Percentiles rank a stretch among this genome's conserved stretches.
phyloP scores from a whole-genome alignment of 2,113 vertebrate species.

The Colinus virginianus region DNA sequence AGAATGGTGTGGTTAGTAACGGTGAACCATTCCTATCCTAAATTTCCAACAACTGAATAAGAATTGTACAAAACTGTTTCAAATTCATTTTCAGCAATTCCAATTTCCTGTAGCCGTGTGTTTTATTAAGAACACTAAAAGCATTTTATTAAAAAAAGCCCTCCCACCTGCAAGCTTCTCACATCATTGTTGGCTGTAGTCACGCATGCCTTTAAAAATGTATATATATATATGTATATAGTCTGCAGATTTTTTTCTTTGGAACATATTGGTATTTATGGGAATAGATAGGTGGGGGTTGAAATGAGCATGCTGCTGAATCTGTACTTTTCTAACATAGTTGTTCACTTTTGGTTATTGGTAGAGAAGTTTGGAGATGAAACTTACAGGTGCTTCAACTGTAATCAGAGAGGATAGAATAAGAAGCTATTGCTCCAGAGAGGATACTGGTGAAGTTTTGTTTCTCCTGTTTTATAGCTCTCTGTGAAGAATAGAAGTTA shows the following conservation, averaged over 20 bases:
- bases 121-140: not conserved
- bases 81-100: not conserved
- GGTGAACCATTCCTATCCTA: not conserved
- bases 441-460: not conserved
- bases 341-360: not conserved
- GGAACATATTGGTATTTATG: not conserved
- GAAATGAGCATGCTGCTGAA: not conserved
- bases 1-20: not conserved
- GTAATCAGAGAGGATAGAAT: not conserved
- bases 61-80: not conserved
- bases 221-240: too few relatives aligned
- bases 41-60: not conserved
- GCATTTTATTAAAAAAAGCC: not conserved
- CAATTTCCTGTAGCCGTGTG: not conserved
- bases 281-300: not conserved
- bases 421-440: not conserved
- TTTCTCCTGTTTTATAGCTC: not conserved
- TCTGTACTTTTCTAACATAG: not conserved
- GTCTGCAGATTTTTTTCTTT: not conserved
- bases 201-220: not conserved
- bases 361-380: not conserved
- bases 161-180: not conserved
- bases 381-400: not conserved
- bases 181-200: not conserved
- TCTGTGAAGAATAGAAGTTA: not conserved